Evolutionary conservation across 2,797 vertebrate genomes (phyloP), one percentile per base, ranked within the genome.

Genomic region (Enteromius trimaculatus): DNA sequence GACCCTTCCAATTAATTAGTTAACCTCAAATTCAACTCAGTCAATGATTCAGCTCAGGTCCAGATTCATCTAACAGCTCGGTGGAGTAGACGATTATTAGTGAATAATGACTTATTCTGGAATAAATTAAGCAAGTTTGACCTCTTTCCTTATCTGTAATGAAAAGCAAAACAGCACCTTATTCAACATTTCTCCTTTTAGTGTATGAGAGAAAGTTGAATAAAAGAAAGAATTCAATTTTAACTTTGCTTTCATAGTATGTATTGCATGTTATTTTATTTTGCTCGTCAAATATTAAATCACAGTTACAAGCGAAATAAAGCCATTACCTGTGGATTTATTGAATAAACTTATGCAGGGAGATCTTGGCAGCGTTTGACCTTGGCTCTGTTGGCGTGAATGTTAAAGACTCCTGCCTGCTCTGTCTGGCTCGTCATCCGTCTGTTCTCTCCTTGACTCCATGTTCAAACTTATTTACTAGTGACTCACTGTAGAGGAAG

Each of bases 371-470:
- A 8, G 49, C 1, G 1, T 39, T 39, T 75, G 72, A 55, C 51
- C 51, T 76, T 17, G 72, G 11, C 72, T 55, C 21, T 17, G 51
- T 4, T 39, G 72, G 21, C 16, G 21, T 76, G 71, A 75, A 23
- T 53, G 49, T 55, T 53, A 74, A 51, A 37, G 29, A 51, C 26
- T 72, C 9, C 70, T 31, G 16, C 1, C 26, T 21, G 26, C 85
- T 75, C 85, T 87, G 6, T 75, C 31, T 58, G 72, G 11, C 72
- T 74, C 17, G 6, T 14, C 9, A 1, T 51, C 70, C 34, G 47
- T 72, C 47, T 53, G 47, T 72, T 72, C 70, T 31, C 47, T 34
- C 29, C 10, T 72, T 53, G 17, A 53, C 47, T 62, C 5, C 58
- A 29, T 62, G 23, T 62, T 65, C 62, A 65, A 34, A 65, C 62